phyloP scores from a whole-genome alignment of 2,888 invertebrate species.

The Heliconius charithonia region DNA sequence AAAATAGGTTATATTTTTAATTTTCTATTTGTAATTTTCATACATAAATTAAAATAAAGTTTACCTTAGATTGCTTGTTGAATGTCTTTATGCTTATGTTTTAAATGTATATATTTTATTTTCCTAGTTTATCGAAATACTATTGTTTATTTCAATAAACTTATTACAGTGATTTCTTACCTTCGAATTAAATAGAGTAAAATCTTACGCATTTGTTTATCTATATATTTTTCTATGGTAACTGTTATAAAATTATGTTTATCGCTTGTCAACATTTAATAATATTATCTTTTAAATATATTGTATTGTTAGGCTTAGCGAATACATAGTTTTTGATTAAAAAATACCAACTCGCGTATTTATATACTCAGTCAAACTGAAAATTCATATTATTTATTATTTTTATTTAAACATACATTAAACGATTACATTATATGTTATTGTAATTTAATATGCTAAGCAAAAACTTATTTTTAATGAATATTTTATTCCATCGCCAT shows the following conservation, averaged over 20 bases:
- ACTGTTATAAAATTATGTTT: not conserved
- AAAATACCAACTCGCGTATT: not conserved
- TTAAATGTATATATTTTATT: not conserved
- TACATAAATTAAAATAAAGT: not conserved
- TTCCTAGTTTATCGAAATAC: too few relatives aligned
- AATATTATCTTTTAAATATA: not conserved
- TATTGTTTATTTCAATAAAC: too few relatives aligned
- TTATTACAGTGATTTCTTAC: too few relatives aligned
- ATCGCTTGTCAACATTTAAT: not conserved
- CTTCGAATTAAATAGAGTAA: not conserved
- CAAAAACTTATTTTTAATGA: slow-evolving; percentile 34
- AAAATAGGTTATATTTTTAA: slow-evolving; percentile 41
- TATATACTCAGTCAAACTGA: not conserved
- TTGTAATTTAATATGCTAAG: slow-evolving; percentile 26
- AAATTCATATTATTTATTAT: not conserved
- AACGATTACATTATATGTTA: slow-evolving; percentile 5
- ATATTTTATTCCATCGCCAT: slow-evolving; percentile 35
- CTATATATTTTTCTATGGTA: not conserved
- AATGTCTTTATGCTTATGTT: not conserved
- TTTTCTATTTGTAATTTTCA: not conserved
- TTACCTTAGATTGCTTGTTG: not conserved
- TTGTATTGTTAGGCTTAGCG: not conserved
- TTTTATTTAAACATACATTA: slow-evolving; percentile 1
- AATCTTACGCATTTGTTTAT: not conserved
- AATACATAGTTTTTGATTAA: not conserved